Base-by-base conservation (phyloP, 2,888 invertebrate genomes). In the Drosophila incognita region DNA sequence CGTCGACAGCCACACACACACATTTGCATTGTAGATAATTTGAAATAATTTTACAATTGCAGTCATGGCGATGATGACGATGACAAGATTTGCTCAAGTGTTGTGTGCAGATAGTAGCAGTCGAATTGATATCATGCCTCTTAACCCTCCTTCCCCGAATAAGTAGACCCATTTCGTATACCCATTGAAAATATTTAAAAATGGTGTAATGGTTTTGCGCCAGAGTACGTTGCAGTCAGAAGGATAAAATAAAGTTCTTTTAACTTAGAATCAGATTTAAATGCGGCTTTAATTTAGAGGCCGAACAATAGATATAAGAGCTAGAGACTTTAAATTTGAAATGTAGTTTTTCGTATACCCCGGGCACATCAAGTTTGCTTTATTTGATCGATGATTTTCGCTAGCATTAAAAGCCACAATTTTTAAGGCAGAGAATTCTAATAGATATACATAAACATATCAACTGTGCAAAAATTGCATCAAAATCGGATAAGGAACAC, bases 21-120 rank as follows among this genome's bases (percentile, higher is more conserved):
- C 33, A 40, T 24, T 61, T 48, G 33, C 33, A 49, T 15, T 64
- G 48, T 33, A 65, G 64, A 74, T 69, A 76, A 61, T 69, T 62
- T 15, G n/a, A 54, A 68, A 46, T 65, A 58, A 51, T 69, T 69
- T 53, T 56, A 42, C 29, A 59, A 60, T 52, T 60, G 27, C 40
- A 57, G 49, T 21, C 52, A 27, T 49, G 48, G 33, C 4, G 31
- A 24, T 53, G 59, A 46, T 13, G 46, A 38, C 38, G 56, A 81
- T 46, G 46, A 64, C 64, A 65, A 76, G 63, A 67, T 81, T 60
- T 49, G 58, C 75, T 73, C 78, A 86, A 73, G 61, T 77, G 59
- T 24, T 15, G 46, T 46, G 51, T 42, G 18, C 40, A 83, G 75
- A 86, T 87, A 83, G 68, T 78, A 78, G 68, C 52, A 53, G 15